These are phyloP conservation scores for Prorops nasuta DNA, from an alignment of 1,140 invertebrate genomes.

Conservation along the genomic window DNA sequence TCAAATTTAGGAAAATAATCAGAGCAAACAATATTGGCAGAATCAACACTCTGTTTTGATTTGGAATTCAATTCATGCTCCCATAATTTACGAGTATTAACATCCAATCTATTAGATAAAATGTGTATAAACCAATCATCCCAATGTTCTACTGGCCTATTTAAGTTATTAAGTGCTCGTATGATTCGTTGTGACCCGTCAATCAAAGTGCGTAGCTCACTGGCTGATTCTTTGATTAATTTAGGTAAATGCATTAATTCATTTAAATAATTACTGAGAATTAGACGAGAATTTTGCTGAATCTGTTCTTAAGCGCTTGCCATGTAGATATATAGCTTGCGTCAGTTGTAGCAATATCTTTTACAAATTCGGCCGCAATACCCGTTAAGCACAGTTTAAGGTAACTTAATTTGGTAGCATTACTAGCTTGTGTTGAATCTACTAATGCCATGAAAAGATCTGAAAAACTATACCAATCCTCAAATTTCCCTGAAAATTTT, in stretches of 20 bases:
- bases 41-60: not conserved
- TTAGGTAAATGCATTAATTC: not conserved
- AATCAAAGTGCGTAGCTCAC: not conserved
- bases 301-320: not conserved
- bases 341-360: not conserved
- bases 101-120: not conserved
- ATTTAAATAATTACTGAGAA: not conserved
- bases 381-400: not conserved
- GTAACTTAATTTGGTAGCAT: not conserved
- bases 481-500: not conserved
- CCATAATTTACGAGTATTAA: not conserved
- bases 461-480: not conserved
- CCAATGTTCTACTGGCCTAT: not conserved
- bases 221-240: not conserved
- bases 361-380: not conserved
- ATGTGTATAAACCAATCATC: not conserved
- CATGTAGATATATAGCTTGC: conserved; percentile 1
- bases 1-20: not conserved
- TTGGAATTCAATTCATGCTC: not conserved
- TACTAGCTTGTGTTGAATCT: not conserved
- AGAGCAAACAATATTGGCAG: not conserved
- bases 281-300: not conserved
- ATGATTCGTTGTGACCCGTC: not conserved
- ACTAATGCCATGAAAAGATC: not conserved
- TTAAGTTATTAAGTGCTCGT: not conserved